Evolutionary conservation across 2,888 invertebrate genomes (phyloP), one percentile per base, ranked within the genome.

Genomic region (Calliopum simillimum): DNA sequence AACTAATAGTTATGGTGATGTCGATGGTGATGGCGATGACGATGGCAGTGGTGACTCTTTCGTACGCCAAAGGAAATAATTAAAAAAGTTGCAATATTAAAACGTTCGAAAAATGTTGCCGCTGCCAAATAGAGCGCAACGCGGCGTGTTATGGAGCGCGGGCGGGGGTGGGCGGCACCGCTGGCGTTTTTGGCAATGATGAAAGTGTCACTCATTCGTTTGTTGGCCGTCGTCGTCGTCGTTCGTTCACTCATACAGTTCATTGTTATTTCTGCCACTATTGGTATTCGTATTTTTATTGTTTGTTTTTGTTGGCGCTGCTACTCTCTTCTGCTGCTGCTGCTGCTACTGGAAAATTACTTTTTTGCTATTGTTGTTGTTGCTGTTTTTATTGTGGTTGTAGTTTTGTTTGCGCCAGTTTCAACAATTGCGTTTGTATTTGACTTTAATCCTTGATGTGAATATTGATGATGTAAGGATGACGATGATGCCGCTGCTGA

Each of bases 61-160:
- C 41, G 51, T 14, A 55, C 68, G 66, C 73, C 70, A 73, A 74
- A 80, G 82, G 79, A 82, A 82, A 83, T 82, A 83, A 82, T 82
- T 82, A 83, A 82, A 83, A 82, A 82, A 82, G 84, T 82, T 82
- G 76, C 78, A 83, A 82, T 82, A 83, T 82, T 82, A 82, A 83
- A 83, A 82, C 74, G 77, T 74, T 72, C 62, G 33, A 25, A 16
- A 25, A 23, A 46, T 19, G 65, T 21, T 56, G 33, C 46, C 73
- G 65, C 69, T 77, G 75, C 76, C 77, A 76, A 75, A 77, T 71
- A 59, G 59, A 21, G 59, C 13, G 19, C 59, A 43, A 56, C 46
- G 25, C 41, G 64, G 11, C 8, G 23, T 16, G 16, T 23, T 23
- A 16, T 12, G 43, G 21, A 13, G 61, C 12, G 41, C 3, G 13